Conservation (phyloP, 2,888 invertebrate species). For the Hydrotaea cyrtoneurina region DNA sequence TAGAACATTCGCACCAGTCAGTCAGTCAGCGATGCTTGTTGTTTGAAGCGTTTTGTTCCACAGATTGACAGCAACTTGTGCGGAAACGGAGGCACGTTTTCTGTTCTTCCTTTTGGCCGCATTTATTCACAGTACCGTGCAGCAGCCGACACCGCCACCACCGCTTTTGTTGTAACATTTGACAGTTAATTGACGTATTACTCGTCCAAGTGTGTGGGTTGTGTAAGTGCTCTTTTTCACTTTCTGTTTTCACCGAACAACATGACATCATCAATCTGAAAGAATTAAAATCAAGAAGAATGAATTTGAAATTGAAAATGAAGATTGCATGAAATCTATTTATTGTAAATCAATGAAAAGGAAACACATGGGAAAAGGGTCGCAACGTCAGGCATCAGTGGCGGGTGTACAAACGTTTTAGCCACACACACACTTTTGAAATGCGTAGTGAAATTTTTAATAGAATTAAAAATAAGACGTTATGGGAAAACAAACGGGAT, state of each 20-base stretch:
- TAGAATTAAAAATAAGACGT: slow-evolving; percentile 34
- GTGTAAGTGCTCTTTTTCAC: slow-evolving; percentile 32
- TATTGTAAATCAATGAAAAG: slow-evolving; percentile 19
- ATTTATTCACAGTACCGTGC: not conserved
- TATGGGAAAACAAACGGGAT: slow-evolving; percentile 31
- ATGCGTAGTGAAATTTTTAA: slow-evolving; percentile 44
- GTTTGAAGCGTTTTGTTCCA: not conserved
- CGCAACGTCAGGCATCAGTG: slow-evolving; percentile 16
- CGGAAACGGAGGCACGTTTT: slow-evolving; percentile 69
- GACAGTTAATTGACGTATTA: slow-evolving; percentile 67
- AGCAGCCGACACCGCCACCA: not conserved
- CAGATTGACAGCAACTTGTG: slow-evolving; percentile 70
- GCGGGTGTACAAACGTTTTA: slow-evolving; percentile 2
- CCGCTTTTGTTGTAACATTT: slow-evolving; percentile 60
- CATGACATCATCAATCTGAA: slow-evolving; percentile 47
- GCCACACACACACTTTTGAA: slow-evolving; percentile 20
- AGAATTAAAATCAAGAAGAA: slow-evolving; percentile 27
- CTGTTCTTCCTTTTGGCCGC: slow-evolving; percentile 18
- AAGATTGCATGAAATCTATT: slow-evolving; percentile 44
- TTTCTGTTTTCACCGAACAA: slow-evolving; percentile 14
- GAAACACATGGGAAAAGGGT: not conserved
- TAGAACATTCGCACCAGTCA: not conserved
- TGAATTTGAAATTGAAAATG: slow-evolving; percentile 26
- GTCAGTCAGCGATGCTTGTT: not conserved
- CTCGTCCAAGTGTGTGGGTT: slow-evolving; percentile 50